Evolutionary conservation across 2,888 invertebrate species (phyloP).

Genomic region (Plagodis pulveraria): DNA sequence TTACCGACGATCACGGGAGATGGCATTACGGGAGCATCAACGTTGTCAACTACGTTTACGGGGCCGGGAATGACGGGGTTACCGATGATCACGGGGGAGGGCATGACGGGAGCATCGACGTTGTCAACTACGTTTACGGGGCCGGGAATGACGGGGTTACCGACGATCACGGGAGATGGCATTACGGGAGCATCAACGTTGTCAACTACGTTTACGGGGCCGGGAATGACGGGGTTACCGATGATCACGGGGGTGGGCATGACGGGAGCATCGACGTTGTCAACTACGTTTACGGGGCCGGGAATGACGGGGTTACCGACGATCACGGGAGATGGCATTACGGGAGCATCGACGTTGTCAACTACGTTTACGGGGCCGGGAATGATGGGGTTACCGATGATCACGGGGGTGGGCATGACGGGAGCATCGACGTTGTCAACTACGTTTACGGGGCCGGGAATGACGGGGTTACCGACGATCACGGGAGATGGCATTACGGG

Average conservation of each 20-base stretch:
- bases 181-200: background rate
- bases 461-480: constrained; percentile 16
- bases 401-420: constrained; percentile 6
- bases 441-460: too few species aligned
- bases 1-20: background rate
- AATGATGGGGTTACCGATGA: background rate
- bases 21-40: background rate
- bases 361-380: too few species aligned
- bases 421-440: too few species aligned
- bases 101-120: background rate
- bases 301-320: background rate
- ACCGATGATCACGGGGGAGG: background rate
- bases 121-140: background rate
- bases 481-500: constrained; percentile 13
- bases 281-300: too few species aligned
- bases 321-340: background rate
- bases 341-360: too few species aligned
- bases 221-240: background rate
- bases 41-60: background rate
- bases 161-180: background rate
- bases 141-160: background rate
- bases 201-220: background rate
- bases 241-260: background rate
- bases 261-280: background rate
- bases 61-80: background rate